These are phyloP conservation scores for Colius striatus DNA, from an alignment of 2,113 vertebrate genomes.

Conservation along the genomic window DNA sequence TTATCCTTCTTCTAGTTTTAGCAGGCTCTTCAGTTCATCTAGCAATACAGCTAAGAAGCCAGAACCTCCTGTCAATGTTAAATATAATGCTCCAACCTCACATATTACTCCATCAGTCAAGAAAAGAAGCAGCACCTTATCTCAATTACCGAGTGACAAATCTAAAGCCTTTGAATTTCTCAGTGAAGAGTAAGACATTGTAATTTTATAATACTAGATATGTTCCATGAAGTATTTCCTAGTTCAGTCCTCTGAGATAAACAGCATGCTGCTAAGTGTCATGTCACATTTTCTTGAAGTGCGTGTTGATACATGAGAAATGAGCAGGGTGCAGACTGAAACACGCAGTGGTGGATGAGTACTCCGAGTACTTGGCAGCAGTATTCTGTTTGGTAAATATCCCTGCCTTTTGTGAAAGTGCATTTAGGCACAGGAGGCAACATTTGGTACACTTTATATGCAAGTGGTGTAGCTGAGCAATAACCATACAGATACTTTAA, in stretches of 20 bases:
- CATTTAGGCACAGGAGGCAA: background rate
- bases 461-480: background rate
- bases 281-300: background rate
- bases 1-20: conserved; percentile 85
- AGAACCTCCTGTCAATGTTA: conserved; percentile 93
- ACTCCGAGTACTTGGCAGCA: background rate
- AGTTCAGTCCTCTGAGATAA: background rate
- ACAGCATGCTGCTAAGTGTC: background rate
- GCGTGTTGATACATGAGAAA: background rate
- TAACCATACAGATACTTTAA: background rate
- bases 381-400: background rate
- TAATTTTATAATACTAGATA: background rate
- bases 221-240: background rate
- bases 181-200: conserved; percentile 91
- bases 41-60: conserved; percentile 89
- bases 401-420: background rate
- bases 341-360: background rate
- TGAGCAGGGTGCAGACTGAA: background rate
- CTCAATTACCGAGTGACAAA: conserved; percentile 95
- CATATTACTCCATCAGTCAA: conserved; percentile 94
- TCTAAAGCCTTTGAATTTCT: conserved; percentile 98
- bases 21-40: conserved; percentile 96
- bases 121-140: conserved; percentile 94
- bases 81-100: conserved; percentile 96
- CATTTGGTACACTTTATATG: background rate